Evolutionary conservation across 2,113 vertebrate genomes (phyloP), one percentile per base, ranked within the genome.

Genomic region (Oenanthe melanoleuca): DNA sequence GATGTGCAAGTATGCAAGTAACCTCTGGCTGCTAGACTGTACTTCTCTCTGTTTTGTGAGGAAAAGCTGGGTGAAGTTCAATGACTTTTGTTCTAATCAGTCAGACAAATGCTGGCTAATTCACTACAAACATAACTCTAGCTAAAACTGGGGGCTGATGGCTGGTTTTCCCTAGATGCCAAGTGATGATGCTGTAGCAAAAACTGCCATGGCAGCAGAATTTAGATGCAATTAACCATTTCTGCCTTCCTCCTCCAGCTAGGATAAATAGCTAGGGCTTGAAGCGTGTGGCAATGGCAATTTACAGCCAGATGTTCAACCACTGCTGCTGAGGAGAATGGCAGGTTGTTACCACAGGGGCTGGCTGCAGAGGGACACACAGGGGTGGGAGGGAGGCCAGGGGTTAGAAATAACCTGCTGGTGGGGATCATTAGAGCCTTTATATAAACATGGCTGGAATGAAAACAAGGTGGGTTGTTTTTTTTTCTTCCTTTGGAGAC

Each of bases 401-500:
- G 93, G 75, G 92, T 95, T 96, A 96, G 96, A 96, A 98, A 97
- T 97, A 98, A 97, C 94, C 92, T 97, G 96, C 93, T 60, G 59
- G 73, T 95, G 97, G 92, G 95, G 97, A 97, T 98, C 97, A 97
- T 96, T 91, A 97, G 95, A 97, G 95, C 52, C 94, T 96, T 97
- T 98, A 84, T 96, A 88, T 98, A 97, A 98, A 98, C 97, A 98
- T 2, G 92, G 82, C 86, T 96, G 96, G 96, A 98, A 97, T 97
- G 96, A 98, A 98, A 98, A 97, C 95, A 97, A 96, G 49, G 67
- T 95, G 22, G n/a, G 44, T 56, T 67, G 17, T 31, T 53, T 42
- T 65, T 85, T 86, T 86, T 95, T 91, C 29, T 65, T 65, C 60
- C 92, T 97, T 97, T 93, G 87, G 97, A 97, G 97, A 97, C 91